phyloP scores from a whole-genome alignment of 2,113 vertebrate genomes.

The Columba livia region DNA sequence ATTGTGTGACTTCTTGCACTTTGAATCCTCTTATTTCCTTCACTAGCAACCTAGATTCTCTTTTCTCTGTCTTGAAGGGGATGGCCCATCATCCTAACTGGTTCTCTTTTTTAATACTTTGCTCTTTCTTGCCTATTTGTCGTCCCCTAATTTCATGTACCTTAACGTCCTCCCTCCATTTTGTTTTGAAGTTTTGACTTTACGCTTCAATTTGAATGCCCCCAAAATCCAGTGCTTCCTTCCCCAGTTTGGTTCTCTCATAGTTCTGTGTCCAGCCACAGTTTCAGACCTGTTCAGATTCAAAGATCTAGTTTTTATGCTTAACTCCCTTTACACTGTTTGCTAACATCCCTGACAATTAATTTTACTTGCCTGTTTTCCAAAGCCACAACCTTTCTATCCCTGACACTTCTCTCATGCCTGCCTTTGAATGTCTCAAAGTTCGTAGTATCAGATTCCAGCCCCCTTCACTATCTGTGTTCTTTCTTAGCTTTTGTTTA shows the following conservation, averaged over 20 bases:
- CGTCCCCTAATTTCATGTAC: background rate
- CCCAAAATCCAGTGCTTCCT: background rate
- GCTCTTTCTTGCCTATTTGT: background rate
- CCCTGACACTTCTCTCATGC: background rate
- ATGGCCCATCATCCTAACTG: background rate
- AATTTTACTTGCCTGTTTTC: background rate
- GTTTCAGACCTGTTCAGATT: background rate
- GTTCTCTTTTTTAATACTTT: background rate
- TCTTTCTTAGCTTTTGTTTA: slow-evolving; percentile 15
- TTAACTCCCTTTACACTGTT: background rate
- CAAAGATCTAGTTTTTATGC: background rate
- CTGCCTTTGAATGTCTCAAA: background rate
- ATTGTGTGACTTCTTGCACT: background rate
- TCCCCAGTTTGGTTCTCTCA: background rate
- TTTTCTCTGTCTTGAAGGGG: background rate
- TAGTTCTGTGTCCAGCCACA: background rate
- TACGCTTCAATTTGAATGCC: background rate
- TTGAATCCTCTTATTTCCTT: background rate
- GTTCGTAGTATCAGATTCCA: background rate
- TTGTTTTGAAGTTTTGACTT: background rate
- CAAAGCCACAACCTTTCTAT: background rate
- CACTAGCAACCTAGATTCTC: background rate
- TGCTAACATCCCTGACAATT: background rate
- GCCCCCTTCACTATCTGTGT: background rate
- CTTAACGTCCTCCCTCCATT: background rate